Evolutionary conservation across 2,113 vertebrate species (phyloP), one percentile per base, ranked within the genome.

Genomic region (Penelope pileata): DNA sequence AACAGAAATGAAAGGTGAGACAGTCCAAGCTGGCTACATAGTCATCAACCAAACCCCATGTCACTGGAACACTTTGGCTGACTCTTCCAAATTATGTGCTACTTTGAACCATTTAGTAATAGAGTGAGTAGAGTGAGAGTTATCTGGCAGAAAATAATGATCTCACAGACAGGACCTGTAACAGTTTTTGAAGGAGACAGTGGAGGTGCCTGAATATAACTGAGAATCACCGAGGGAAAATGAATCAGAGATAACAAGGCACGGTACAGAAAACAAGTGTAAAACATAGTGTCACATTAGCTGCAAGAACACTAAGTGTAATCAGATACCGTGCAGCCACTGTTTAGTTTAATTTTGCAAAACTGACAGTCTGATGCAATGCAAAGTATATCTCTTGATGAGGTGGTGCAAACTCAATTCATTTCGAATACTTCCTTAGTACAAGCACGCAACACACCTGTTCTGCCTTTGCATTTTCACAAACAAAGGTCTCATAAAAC

Each of bases 401-500:
- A 92, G 53, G 68, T 68, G 88, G 83, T 56, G 45, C 64, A 92
- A 94, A 78, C 27, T 68, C 60, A 90, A 84, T 84, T 86, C 51
- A 47, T 75, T 60, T 79, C 27, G 45, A 93, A 27, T 83, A 83
- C 73, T 83, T 87, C 76, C 30, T 32, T 42, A 69, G 24, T 60
- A 62, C 7, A 30, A 83, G 59, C 58, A 96, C 93, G 89, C 34
- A 90, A 93, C 97, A 48, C 81, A 99, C 99, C 99, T 99, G 99
- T 94, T 99, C 99, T 78, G 98, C 98, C 90, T 98, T 99, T 40
- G 99, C 98, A 50, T 99, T 99, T 97, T 99, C 99, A 88, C 99
- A 99, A 96, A 99, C 99, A 54, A 98, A 99, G 10, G 99, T 98
- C 97, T 99, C 99, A 0, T 99, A 99, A 94, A 98, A 98, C 96